Percentiles rank a stretch among this genome's conserved stretches.
phyloP scores from a whole-genome alignment of 1,140 invertebrate species.

The Megalopta genalis region DNA sequence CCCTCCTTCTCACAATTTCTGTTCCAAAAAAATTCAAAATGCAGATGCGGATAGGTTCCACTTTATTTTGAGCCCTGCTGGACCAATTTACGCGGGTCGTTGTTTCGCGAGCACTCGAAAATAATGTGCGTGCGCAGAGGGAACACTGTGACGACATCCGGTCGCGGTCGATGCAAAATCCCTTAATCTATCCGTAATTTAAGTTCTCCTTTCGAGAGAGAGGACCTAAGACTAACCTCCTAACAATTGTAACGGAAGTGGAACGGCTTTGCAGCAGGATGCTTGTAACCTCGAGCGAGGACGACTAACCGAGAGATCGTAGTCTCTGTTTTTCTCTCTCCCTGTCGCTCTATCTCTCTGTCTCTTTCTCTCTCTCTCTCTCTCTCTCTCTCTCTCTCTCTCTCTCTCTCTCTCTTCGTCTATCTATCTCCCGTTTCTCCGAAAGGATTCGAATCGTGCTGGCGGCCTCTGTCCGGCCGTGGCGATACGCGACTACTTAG shows the following conservation, averaged over 20 bases:
- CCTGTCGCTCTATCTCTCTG: neutral
- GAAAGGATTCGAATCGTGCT: slow-evolving; percentile 8
- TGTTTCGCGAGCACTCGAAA: too few species aligned
- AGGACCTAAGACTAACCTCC: slow-evolving; percentile 38
- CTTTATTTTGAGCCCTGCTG: too few species aligned
- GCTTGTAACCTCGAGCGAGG: slow-evolving; percentile 36
- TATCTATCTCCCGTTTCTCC: neutral
- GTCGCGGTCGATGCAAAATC: slow-evolving; percentile 5
- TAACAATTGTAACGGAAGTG: slow-evolving; percentile 55
- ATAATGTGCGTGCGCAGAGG: neutral
- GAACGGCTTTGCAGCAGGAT: slow-evolving; percentile 42
- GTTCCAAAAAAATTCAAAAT: too few species aligned
- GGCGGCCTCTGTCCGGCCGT: slow-evolving; percentile 4
- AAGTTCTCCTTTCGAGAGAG: slow-evolving; percentile 26
- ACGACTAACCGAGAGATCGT: slow-evolving; percentile 29
- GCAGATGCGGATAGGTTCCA: too few species aligned
- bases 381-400: slow-evolving; percentile 24
- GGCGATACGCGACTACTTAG: neutral
- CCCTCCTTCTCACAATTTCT: too few species aligned
- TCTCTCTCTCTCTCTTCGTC: neutral
- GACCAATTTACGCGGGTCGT: too few species aligned
- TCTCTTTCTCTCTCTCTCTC: neutral
- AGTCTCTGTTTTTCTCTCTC: slow-evolving; percentile 35
- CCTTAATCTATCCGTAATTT: slow-evolving; percentile 37
- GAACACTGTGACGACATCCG: neutral